phyloP scores from a whole-genome alignment of 2,797 vertebrate genomes.

The Ptychadena robeensis region DNA sequence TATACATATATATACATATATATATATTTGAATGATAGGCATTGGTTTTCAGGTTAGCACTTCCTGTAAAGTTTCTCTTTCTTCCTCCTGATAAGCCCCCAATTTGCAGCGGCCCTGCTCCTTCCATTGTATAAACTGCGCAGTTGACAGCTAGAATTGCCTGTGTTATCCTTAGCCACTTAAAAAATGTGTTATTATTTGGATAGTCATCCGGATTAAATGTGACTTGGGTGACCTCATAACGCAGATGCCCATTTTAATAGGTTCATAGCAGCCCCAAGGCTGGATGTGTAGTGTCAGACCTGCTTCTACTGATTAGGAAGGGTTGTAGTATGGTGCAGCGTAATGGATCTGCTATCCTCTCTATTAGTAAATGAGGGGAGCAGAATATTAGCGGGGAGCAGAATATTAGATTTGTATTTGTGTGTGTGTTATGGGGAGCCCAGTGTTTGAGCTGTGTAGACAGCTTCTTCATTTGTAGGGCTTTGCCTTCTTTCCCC shows the following conservation, averaged over 20 bases:
- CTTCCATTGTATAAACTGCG: constrained; percentile 4
- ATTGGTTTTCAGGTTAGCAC: constrained; percentile 29
- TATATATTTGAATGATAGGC: background rate
- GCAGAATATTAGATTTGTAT: background rate
- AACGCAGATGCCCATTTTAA: constrained; percentile 36
- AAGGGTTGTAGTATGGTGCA: background rate
- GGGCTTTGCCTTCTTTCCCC: constrained; percentile 56
- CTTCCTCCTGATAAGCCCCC: constrained; percentile 41
- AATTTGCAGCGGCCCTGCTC: constrained; percentile 42
- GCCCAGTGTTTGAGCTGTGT: constrained; percentile 14
- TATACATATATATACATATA: background rate
- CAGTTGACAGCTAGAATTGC: constrained; percentile 55
- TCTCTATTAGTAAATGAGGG: background rate
- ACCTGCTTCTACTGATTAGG: constrained; percentile 6
- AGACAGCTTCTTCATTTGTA: constrained; percentile 44
- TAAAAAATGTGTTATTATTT: constrained; percentile 58
- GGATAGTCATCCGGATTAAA: constrained; percentile 55
- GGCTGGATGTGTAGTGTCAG: constrained; percentile 11
- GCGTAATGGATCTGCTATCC: background rate
- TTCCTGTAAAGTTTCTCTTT: constrained; percentile 33
- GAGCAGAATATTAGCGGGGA: background rate
- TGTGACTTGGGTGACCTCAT: constrained; percentile 48
- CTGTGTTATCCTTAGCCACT: constrained; percentile 49
- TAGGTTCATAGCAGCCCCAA: constrained; percentile 1
- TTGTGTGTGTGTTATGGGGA: background rate